Conservation (phyloP, 2,797 vertebrate genomes). For the Chaetophractus vellerosus region DNA sequence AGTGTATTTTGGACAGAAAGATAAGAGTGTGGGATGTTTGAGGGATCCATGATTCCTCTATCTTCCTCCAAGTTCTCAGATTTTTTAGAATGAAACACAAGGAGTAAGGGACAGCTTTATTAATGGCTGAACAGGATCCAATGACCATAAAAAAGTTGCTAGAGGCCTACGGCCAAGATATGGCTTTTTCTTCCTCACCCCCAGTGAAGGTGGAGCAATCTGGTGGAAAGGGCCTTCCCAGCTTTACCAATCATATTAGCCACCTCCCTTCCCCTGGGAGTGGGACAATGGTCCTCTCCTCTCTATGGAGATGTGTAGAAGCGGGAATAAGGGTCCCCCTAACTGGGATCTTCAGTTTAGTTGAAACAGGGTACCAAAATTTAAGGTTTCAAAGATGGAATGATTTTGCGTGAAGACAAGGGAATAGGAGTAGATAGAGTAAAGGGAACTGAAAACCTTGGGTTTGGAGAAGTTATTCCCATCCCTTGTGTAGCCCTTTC, state of each 20-base stretch:
- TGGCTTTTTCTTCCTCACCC: background rate
- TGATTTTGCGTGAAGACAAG: constrained; percentile 8
- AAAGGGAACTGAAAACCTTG: background rate
- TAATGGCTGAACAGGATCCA: background rate
- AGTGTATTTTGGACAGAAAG: background rate
- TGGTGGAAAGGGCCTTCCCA: background rate
- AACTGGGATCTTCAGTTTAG: background rate
- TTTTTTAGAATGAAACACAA: background rate
- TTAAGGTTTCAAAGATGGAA: background rate
- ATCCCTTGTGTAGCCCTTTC: background rate
- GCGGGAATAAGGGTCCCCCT: background rate
- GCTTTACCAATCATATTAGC: background rate
- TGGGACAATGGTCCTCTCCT: background rate
- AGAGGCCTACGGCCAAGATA: background rate
- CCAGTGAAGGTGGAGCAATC: background rate
- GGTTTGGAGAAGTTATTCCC: background rate
- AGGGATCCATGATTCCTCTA: background rate
- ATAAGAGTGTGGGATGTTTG: background rate
- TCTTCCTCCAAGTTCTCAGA: background rate
- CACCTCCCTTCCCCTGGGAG: background rate
- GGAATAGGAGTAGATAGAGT: background rate
- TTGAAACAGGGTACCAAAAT: background rate
- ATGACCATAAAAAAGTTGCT: background rate
- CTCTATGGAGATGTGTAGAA: background rate
- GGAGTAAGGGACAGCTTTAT: background rate